These are phyloP conservation scores for Agelas oroides DNA, from an alignment of 37 sponge, comb jelly and placozoan species.

Conservation along the genomic window DNA sequence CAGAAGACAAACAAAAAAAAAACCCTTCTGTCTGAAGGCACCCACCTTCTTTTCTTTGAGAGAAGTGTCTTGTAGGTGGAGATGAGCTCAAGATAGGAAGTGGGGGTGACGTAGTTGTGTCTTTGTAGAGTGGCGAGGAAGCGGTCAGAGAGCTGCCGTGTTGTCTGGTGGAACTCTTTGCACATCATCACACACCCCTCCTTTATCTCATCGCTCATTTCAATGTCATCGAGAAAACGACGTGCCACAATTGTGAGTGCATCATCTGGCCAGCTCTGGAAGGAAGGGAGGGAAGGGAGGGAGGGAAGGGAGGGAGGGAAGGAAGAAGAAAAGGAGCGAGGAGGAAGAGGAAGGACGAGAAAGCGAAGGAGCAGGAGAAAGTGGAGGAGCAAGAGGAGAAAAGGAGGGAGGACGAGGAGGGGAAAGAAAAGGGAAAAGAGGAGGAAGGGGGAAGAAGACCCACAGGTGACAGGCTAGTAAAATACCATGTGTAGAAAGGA, in stretches of 20 bases:
- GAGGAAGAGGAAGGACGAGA: neutral
- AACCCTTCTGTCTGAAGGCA: no score
- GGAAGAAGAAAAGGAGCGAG: no score
- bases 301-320: neutral
- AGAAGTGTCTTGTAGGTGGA: conserved; percentile 96
- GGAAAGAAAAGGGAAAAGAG: no score
- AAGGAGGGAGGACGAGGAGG: no score
- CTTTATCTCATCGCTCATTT: conserved; percentile 75
- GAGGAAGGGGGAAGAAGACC: no score
- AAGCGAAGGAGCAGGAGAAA: neutral
- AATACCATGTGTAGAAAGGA: no score
- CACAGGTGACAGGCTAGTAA: no score
- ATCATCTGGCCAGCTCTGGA: conserved; percentile 97
- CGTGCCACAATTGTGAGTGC: conserved; percentile 95
- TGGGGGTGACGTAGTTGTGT: conserved; percentile 98
- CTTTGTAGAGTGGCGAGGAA: conserved; percentile 80
- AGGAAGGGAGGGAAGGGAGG: neutral
- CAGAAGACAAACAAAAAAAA: no score
- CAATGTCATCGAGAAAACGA: conserved; percentile 95
- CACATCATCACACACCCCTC: conserved; percentile 93
- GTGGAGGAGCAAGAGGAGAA: no score
- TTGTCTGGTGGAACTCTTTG: conserved; percentile 92
- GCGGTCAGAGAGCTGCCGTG: conserved; percentile 78
- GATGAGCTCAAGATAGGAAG: conserved; percentile 97
- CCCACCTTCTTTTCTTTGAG: conserved; percentile 85